These are phyloP conservation scores for Macaca fascicularis DNA, from an alignment of 2,113 vertebrate species.

Conservation along the genomic window DNA sequence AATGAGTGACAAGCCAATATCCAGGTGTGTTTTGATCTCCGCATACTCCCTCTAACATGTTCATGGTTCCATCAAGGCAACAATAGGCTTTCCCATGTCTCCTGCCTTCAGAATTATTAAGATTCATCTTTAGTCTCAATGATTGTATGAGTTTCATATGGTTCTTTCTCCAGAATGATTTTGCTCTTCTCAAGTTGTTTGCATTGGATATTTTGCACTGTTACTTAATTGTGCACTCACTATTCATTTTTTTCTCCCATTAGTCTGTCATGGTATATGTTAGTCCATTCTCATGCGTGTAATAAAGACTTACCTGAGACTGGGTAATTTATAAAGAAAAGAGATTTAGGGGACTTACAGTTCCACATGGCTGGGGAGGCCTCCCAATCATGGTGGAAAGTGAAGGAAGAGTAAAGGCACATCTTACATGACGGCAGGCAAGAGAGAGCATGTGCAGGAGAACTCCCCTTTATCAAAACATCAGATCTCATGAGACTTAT, in stretches of 20 bases:
- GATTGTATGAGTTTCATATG: not conserved
- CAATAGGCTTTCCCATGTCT: not conserved
- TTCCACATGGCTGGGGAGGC: too few species aligned
- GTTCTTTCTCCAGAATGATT: not conserved
- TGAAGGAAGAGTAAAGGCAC: too few species aligned
- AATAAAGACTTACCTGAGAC: too few species aligned
- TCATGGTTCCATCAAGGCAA: not conserved
- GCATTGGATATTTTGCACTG: not conserved
- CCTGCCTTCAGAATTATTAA: not conserved
- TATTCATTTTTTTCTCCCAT: not conserved
- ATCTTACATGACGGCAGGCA: too few species aligned
- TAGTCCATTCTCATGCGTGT: too few species aligned
- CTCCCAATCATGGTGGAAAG: too few species aligned
- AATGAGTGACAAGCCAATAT: not conserved
- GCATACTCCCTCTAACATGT: not conserved
- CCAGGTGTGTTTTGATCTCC: not conserved
- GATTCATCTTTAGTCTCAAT: not conserved
- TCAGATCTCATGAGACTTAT: too few species aligned
- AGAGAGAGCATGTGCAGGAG: too few species aligned
- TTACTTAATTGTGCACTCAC: not conserved
- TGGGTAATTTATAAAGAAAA: too few species aligned
- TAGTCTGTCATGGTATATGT: not conserved
- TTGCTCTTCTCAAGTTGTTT: not conserved
- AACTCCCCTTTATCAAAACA: too few species aligned
- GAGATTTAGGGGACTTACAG: too few species aligned